Conservation (phyloP, 2,113 vertebrate genomes). For the Argyrosomus japonicus region DNA sequence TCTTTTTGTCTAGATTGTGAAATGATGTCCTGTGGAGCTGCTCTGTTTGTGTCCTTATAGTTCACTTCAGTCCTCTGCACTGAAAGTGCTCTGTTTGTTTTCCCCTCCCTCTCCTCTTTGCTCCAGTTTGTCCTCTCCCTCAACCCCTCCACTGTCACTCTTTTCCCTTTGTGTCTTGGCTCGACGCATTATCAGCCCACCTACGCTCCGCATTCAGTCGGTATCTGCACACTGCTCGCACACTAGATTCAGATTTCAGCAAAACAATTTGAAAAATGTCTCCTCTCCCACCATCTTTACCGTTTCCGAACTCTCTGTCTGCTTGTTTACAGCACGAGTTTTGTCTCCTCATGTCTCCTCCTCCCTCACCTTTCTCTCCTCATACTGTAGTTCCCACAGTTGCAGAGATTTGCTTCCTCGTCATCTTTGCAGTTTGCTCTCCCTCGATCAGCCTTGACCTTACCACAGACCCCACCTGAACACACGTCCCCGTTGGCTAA, state of each 20-base stretch:
- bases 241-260: background rate
- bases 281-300: too few relatives aligned
- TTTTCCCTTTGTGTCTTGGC: background rate
- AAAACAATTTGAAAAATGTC: background rate
- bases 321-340: background rate
- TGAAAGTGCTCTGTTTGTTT: constrained; percentile 34
- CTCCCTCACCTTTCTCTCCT: background rate
- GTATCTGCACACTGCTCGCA: background rate
- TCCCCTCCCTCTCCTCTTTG: constrained; percentile 10
- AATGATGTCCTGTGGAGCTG: background rate
- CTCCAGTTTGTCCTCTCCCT: constrained; percentile 3
- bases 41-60: background rate
- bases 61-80: background rate
- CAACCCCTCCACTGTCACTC: background rate
- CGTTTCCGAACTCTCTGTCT: background rate
- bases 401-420: constrained; percentile 25
- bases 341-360: background rate
- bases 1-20: background rate
- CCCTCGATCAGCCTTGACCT: constrained; percentile 42
- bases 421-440: constrained; percentile 37
- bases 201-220: background rate
- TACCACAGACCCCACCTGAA: background rate
- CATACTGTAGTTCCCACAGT: constrained; percentile 32
- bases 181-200: background rate
- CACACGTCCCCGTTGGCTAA: constrained; percentile 42